Percentiles rank a stretch among this genome's conserved stretches.
Conservation (phyloP, 2,113 vertebrate species). For the Cheilinus undulatus region DNA sequence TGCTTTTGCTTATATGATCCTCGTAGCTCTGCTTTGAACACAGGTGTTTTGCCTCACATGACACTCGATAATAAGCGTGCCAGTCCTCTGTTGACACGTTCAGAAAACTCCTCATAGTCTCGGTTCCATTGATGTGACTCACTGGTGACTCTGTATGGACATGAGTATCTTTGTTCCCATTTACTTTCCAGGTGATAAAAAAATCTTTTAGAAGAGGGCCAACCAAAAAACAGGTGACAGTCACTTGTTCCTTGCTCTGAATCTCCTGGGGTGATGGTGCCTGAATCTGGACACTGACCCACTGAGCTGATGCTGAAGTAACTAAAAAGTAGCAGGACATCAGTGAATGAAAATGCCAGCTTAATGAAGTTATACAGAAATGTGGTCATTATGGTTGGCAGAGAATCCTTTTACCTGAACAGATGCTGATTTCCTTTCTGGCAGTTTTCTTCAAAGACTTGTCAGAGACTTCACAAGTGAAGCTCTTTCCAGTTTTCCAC, state of each 20-base stretch:
- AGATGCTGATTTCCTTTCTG: slow-evolving; percentile 54
- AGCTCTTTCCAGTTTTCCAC: slow-evolving; percentile 64
- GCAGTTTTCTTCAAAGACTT: accelerated
- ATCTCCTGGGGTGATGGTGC: slow-evolving; percentile 42
- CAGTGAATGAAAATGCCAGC: no score
- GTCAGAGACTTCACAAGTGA: slow-evolving; percentile 74
- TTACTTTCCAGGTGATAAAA: slow-evolving; percentile 71
- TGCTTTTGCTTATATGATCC: slow-evolving; percentile 64
- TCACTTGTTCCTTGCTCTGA: slow-evolving; percentile 14
- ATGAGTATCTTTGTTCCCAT: not conserved
- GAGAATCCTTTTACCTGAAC: slow-evolving; percentile 63
- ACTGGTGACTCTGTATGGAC: not conserved
- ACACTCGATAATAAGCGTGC: slow-evolving; percentile 53
- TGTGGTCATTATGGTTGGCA: no score
- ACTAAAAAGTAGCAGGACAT: slow-evolving; percentile 44
- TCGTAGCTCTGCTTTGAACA: slow-evolving; percentile 47
- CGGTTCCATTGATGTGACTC: slow-evolving; percentile 69
- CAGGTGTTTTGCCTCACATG: slow-evolving; percentile 71
- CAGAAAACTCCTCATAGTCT: slow-evolving; percentile 64
- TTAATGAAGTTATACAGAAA: no score
- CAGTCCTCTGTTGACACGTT: slow-evolving; percentile 50
- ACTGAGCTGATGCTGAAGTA: slow-evolving; percentile 49
- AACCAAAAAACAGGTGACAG: slow-evolving; percentile 73
- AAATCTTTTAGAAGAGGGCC: slow-evolving; percentile 56
- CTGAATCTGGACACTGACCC: slow-evolving; percentile 59